phyloP scores from a whole-genome alignment of 1,140 invertebrate species.

The Cydia splendana region DNA sequence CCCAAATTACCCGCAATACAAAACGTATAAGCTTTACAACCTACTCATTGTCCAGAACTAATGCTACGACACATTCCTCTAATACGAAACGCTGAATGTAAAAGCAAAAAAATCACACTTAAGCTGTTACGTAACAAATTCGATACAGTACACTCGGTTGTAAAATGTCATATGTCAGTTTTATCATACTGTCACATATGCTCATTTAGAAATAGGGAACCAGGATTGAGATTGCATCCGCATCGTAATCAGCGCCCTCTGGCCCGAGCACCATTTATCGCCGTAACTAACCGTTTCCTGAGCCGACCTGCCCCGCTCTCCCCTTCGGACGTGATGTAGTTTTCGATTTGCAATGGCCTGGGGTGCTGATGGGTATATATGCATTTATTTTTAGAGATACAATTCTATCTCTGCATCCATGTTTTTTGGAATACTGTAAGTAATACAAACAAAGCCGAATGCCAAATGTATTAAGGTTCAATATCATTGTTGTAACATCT shows the following conservation, averaged over 20 bases:
- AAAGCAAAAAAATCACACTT: neutral
- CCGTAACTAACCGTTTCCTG: conserved; percentile 26
- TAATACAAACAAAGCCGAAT: too few relatives aligned
- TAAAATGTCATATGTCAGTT: neutral
- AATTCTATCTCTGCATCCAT: too few relatives aligned
- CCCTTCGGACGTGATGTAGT: conserved; percentile 19
- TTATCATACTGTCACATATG: neutral
- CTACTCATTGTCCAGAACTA: conserved; percentile 14
- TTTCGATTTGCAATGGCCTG: neutral
- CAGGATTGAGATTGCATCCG: conserved; percentile 10
- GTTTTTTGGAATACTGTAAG: too few relatives aligned
- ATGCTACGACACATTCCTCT: neutral
- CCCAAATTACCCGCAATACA: conserved; percentile 17
- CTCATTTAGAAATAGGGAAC: neutral
- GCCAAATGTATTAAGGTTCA: too few relatives aligned
- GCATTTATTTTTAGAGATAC: neutral
- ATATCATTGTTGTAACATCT: too few relatives aligned
- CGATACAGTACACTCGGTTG: neutral
- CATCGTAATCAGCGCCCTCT: conserved; percentile 22
- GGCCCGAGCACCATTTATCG: conserved; percentile 24
- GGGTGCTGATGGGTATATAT: neutral
- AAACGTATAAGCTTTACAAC: conserved; percentile 15
- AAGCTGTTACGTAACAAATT: neutral
- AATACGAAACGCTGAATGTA: neutral
- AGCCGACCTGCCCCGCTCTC: conserved; percentile 5